Percentiles rank a stretch among this genome's conserved stretches.
Conservation (phyloP, 2,888 invertebrate genomes). For the Phortica okadai region DNA sequence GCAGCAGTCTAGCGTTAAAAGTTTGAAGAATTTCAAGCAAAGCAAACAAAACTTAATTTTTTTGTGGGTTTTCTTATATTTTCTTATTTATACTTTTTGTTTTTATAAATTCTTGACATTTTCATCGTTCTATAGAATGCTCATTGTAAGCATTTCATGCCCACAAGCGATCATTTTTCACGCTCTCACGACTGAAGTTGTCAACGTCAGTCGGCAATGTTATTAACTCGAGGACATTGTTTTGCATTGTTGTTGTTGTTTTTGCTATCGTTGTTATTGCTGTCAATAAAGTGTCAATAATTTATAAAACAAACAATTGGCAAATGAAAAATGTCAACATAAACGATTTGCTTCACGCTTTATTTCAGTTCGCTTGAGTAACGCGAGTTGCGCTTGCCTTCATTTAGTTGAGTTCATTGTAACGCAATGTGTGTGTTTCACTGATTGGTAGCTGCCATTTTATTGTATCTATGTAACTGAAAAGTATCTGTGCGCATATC, state of each 20-base stretch:
- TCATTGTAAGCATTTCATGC: no score
- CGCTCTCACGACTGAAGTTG: no score
- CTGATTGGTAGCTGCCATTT: constrained; percentile 11
- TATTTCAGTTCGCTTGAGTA: constrained; percentile 4
- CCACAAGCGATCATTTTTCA: no score
- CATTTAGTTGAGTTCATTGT: neutral
- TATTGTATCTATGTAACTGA: neutral
- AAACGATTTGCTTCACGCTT: neutral
- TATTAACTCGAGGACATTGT: neutral
- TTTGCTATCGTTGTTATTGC: constrained; percentile 35
- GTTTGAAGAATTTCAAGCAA: no score
- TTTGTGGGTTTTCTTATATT: no score
- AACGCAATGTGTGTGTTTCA: neutral
- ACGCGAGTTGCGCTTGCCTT: neutral
- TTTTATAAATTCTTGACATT: no score
- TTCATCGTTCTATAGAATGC: no score
- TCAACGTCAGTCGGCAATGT: neutral
- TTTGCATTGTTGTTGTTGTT: constrained; percentile 16
- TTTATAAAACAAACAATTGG: constrained; percentile 66
- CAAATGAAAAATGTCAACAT: constrained; percentile 27
- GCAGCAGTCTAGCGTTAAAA: no score
- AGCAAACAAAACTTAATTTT: no score
- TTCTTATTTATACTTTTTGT: no score
- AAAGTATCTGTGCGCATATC: constrained; percentile 53
- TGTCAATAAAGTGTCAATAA: constrained; percentile 71